Evolutionary conservation across 2,888 invertebrate species (phyloP).

Genomic region (Hirtodrosophila trivittata): DNA sequence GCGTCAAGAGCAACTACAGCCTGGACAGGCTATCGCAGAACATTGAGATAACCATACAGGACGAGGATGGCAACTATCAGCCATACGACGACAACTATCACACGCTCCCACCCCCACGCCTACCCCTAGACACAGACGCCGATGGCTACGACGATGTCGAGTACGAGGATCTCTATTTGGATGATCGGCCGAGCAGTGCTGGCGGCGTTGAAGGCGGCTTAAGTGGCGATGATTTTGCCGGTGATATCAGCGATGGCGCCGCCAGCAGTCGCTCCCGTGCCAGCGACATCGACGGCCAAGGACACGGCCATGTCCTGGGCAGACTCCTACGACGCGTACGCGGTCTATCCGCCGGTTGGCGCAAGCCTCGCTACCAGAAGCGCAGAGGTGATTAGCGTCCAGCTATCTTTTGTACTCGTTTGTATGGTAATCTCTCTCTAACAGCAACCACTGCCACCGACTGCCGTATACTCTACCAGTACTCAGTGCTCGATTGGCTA

Average conservation of each 20-base stretch:
- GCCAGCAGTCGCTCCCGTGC: slow-evolving; percentile 77
- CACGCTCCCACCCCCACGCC: slow-evolving; percentile 54
- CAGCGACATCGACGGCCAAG: slow-evolving; percentile 62
- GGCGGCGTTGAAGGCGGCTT: slow-evolving; percentile 27
- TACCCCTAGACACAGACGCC: slow-evolving; percentile 34
- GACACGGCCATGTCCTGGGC: slow-evolving; percentile 77
- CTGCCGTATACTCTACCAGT: slow-evolving; percentile 41
- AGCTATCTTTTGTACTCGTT: slow-evolving; percentile 45
- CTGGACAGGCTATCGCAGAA: slow-evolving; percentile 82
- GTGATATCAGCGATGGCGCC: slow-evolving; percentile 79
- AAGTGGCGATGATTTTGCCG: slow-evolving; percentile 74
- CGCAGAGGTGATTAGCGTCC: slow-evolving; percentile 83
- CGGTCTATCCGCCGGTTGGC: slow-evolving; percentile 83
- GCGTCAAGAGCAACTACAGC: slow-evolving; percentile 79
- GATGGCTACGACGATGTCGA: slow-evolving; percentile 66
- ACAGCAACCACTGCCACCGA: slow-evolving; percentile 59
- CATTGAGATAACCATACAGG: slow-evolving; percentile 83
- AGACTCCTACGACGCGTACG: slow-evolving; percentile 82
- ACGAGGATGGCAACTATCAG: slow-evolving; percentile 82
- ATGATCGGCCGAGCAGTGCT: slow-evolving; percentile 63
- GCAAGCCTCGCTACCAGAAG: slow-evolving; percentile 83
- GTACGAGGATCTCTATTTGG: slow-evolving; percentile 65
- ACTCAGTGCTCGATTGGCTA: slow-evolving; percentile 53
- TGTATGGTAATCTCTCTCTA: slow-evolving; percentile 56
- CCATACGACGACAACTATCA: slow-evolving; percentile 82